Evolutionary conservation across 2,797 vertebrate genomes (phyloP).

Genomic region (Lacerta viridis): DNA sequence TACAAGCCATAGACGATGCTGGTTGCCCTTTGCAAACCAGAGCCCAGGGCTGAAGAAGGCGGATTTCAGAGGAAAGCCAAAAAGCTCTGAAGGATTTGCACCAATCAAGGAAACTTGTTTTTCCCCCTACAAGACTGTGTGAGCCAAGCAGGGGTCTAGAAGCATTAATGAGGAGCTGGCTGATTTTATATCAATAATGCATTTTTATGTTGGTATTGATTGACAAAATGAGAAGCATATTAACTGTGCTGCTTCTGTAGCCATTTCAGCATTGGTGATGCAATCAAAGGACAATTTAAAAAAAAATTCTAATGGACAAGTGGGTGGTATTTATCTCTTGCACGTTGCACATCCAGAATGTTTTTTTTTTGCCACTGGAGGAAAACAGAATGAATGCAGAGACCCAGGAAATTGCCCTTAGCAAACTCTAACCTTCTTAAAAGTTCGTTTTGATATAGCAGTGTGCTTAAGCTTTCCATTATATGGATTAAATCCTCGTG

Average conservation of each 20-base stretch:
- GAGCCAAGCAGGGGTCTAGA: background rate
- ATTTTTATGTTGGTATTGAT: constrained; percentile 28
- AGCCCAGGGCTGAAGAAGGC: background rate
- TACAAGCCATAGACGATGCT: constrained; percentile 78
- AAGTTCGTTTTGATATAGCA: background rate
- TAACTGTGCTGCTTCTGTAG: background rate
- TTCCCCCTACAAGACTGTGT: background rate
- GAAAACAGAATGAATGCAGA: constrained; percentile 11
- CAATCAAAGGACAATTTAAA: background rate
- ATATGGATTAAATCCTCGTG: background rate
- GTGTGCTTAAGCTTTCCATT: background rate
- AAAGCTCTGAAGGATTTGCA: background rate
- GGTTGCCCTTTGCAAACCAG: constrained; percentile 76
- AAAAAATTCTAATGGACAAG: background rate
- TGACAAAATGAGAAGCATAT: constrained; percentile 31
- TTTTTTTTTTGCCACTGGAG: background rate
- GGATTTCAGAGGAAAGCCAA: background rate
- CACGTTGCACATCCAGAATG: constrained; percentile 20
- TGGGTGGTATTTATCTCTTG: background rate
- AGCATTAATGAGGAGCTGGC: background rate
- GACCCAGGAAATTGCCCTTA: background rate
- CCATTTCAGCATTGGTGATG: background rate
- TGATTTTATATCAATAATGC: constrained; percentile 20
- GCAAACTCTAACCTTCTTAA: background rate
- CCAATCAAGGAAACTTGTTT: background rate